Evolutionary conservation across 35 echinoderm and acorn worm genomes (phyloP).

Genomic region (Strongylocentrotus purpuratus): DNA sequence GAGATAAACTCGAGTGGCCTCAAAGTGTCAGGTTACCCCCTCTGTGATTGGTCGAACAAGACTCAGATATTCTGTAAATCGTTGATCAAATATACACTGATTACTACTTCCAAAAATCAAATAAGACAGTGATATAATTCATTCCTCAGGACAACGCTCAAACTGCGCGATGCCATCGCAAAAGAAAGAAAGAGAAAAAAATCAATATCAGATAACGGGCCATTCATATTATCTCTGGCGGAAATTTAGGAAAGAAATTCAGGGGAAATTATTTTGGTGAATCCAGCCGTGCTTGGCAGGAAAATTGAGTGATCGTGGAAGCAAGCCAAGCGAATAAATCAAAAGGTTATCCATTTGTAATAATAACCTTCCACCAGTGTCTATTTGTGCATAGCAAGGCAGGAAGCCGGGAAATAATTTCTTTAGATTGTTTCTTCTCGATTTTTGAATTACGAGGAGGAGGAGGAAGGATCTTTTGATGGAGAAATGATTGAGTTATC

Average conservation of each 20-base stretch:
- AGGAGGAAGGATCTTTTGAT: not conserved
- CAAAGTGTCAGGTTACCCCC: not conserved
- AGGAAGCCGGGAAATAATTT: not conserved
- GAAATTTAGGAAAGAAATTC: not conserved
- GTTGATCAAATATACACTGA: slow-evolving; percentile 38
- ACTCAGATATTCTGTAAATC: slow-evolving; percentile 12
- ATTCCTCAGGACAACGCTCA: slow-evolving; percentile 15
- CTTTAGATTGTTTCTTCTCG: not conserved
- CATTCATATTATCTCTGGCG: slow-evolving; percentile 25
- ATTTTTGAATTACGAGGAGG: not conserved
- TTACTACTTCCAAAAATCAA: slow-evolving; percentile 35
- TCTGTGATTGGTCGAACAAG: slow-evolving; percentile 10
- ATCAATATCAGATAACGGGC: slow-evolving; percentile 42
- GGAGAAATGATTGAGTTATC: slow-evolving; percentile 10
- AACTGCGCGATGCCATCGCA: not conserved
- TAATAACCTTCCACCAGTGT: not conserved
- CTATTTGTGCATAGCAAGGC: not conserved
- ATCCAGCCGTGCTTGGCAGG: not conserved
- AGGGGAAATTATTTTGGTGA: slow-evolving; percentile 28
- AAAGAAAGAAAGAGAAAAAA: slow-evolving; percentile 31
- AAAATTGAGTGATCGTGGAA: slow-evolving; percentile 24
- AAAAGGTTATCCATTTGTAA: slow-evolving; percentile 5
- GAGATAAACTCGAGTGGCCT: not conserved
- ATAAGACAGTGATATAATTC: slow-evolving; percentile 43
- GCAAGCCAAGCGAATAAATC: slow-evolving; percentile 18